Conservation (phyloP, 2,888 invertebrate genomes). For the Drosophila borealis region DNA sequence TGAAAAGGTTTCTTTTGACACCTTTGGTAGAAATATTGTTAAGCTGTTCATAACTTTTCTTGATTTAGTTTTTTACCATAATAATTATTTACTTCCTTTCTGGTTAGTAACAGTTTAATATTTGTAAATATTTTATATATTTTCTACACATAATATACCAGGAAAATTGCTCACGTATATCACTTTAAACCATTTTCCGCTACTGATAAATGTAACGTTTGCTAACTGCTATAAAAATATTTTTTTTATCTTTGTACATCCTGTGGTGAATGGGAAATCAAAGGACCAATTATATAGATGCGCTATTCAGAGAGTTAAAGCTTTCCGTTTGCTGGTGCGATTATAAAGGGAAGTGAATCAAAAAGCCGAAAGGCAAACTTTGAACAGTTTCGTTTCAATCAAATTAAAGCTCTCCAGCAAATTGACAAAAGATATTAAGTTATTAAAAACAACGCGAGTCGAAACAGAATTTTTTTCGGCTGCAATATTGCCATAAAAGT, state of each 20-base stretch:
- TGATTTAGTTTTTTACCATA: too few species aligned
- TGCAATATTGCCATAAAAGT: conserved; percentile 50
- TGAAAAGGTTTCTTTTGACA: too few species aligned
- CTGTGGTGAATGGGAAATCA: neutral
- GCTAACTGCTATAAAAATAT: neutral
- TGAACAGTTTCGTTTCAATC: conserved; percentile 68
- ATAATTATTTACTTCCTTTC: too few species aligned
- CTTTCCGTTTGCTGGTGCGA: conserved; percentile 9
- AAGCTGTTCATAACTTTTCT: too few species aligned
- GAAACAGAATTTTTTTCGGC: conserved; percentile 25
- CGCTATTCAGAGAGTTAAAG: conserved; percentile 8
- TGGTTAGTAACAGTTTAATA: too few species aligned
- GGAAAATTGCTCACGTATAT: neutral
- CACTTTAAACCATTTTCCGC: neutral
- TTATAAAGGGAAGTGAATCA: conserved; percentile 33
- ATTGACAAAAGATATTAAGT: conserved; percentile 74
- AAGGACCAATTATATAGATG: conserved; percentile 15
- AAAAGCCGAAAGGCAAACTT: conserved; percentile 52
- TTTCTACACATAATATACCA: neutral
- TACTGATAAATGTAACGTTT: neutral
- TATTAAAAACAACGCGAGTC: conserved; percentile 64
- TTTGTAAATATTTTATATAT: neutral
- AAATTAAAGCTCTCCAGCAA: conserved; percentile 62
- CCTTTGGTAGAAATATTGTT: too few species aligned
- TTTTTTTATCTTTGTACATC: neutral